Evolutionary conservation across 2,888 invertebrate genomes (phyloP).

Genomic region (Drosophila fulvimacula): DNA sequence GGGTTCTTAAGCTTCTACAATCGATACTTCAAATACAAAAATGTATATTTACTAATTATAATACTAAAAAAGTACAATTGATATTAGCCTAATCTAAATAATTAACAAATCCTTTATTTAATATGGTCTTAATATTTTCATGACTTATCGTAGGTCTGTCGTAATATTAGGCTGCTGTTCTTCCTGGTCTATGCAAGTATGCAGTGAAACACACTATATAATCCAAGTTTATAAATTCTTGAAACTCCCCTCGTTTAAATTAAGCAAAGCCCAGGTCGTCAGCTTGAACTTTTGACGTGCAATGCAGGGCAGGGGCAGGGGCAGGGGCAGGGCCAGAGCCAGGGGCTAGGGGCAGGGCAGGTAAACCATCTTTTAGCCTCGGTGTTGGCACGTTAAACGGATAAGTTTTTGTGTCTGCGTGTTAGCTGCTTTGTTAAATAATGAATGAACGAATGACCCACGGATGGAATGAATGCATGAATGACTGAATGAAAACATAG

Average conservation of each 20-base stretch:
- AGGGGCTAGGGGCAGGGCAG: not conserved
- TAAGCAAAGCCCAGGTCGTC: slow-evolving; percentile 10
- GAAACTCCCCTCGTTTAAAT: slow-evolving; percentile 7
- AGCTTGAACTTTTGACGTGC: slow-evolving; percentile 14
- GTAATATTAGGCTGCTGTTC: no score
- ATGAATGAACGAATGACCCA: slow-evolving; percentile 61
- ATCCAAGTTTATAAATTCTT: not conserved
- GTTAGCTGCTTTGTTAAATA: slow-evolving; percentile 62
- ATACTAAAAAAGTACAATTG: no score
- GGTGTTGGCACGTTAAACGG: slow-evolving; percentile 31
- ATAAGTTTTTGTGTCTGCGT: slow-evolving; percentile 34
- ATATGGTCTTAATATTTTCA: no score
- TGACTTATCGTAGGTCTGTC: no score
- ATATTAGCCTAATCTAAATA: no score
- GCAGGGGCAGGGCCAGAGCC: not conserved
- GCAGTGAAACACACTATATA: not conserved
- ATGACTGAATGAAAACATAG: slow-evolving; percentile 54
- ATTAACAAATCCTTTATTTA: no score
- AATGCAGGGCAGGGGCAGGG: not conserved
- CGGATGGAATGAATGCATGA: slow-evolving; percentile 44
- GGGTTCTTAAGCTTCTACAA: no score
- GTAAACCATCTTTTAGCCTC: slow-evolving; percentile 42
- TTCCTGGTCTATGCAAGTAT: no score
- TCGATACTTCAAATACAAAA: no score
- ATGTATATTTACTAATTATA: no score